Percentiles rank a stretch among this genome's conserved stretches.
Conservation (phyloP, 2,797 vertebrate genomes). For the Pseudochirops corinnae region DNA sequence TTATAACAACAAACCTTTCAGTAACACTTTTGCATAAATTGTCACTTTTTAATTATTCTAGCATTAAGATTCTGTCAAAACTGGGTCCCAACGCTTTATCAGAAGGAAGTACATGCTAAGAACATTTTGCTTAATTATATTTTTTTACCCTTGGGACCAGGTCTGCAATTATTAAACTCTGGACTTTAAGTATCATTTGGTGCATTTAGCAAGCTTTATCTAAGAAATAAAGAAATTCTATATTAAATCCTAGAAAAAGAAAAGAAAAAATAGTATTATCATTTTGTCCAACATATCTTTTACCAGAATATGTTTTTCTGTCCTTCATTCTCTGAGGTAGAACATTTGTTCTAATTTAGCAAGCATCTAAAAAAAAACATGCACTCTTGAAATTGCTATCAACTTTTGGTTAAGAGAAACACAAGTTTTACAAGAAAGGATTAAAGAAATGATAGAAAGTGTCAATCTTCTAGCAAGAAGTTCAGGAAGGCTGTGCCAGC, state of each 20-base stretch:
- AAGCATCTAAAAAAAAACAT: slow-evolving; percentile 22
- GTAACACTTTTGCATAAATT: not conserved
- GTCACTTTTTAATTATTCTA: not conserved
- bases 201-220: not conserved
- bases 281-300: slow-evolving; percentile 14
- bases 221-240: not conserved
- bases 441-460: slow-evolving; percentile 31
- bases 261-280: slow-evolving; percentile 38
- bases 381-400: slow-evolving; percentile 42
- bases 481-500: not conserved
- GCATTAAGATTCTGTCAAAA: slow-evolving; percentile 10
- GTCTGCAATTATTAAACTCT: slow-evolving; percentile 4
- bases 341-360: slow-evolving; percentile 43
- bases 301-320: slow-evolving; percentile 4
- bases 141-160: not conserved
- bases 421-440: slow-evolving; percentile 25
- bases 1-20: not conserved
- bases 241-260: slow-evolving; percentile 33
- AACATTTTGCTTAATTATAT: not conserved
- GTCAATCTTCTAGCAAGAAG: slow-evolving; percentile 47
- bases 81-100: not conserved
- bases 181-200: not conserved
- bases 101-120: not conserved
- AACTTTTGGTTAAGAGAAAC: slow-evolving; percentile 39
- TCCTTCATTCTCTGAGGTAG: slow-evolving; percentile 21